A percentile compares a stretch with the other conserved stretches of the same genome.
Evolutionary conservation across 2,888 invertebrate species (phyloP).

Genomic region (Mythimna pallens): DNA sequence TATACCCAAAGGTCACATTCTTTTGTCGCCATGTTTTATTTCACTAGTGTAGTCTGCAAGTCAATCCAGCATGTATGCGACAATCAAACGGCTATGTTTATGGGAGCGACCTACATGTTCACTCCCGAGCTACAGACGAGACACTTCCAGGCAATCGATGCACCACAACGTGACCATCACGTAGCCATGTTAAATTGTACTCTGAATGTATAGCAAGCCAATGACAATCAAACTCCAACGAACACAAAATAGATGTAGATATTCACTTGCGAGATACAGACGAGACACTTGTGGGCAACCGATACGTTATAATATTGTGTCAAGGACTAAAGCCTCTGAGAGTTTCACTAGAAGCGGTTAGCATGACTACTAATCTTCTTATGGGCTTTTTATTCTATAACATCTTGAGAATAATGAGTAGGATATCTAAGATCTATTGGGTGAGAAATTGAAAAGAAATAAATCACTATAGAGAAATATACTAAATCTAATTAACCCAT

Average conservation of each 20-base stretch:
- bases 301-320: background rate
- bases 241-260: conserved; percentile 16
- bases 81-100: conserved; percentile 49
- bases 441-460: no score
- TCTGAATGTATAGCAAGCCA: no score
- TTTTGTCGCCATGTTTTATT: conserved; percentile 23
- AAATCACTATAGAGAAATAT: no score
- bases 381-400: no score
- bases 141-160: conserved; percentile 9
- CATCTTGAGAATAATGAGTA: no score
- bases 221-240: no score
- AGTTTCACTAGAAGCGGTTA: no score
- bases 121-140: conserved; percentile 4
- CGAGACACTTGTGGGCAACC: background rate
- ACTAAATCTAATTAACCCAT: no score
- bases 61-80: conserved; percentile 34
- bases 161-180: background rate
- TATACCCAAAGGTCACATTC: background rate
- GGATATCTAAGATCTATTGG: no score
- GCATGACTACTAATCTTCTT: no score
- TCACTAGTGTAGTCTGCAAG: background rate
- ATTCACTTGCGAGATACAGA: background rate
- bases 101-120: conserved; percentile 19
- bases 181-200: conserved; percentile 9
- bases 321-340: no score